These are phyloP conservation scores for Scortum barcoo DNA, from an alignment of 2,113 vertebrate species.

Conservation along the genomic window DNA sequence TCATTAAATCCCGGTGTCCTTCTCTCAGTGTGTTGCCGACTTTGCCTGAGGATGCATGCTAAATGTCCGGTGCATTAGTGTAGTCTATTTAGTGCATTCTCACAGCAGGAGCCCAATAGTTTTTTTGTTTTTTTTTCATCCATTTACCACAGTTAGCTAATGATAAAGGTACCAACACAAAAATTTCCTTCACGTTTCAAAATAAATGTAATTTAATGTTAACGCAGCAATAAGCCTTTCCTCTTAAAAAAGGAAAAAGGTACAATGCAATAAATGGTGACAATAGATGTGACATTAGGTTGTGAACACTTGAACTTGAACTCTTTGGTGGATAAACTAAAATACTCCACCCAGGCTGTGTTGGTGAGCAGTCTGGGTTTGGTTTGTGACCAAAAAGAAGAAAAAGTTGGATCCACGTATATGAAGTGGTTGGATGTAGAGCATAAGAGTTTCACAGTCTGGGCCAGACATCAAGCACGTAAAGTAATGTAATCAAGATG, in stretches of 20 bases:
- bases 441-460: not conserved
- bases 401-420: not conserved
- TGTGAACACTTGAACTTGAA: too few relatives aligned
- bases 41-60: not conserved
- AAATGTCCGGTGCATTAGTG: not conserved
- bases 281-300: not conserved
- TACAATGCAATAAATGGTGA: not conserved
- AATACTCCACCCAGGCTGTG: too few relatives aligned
- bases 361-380: not conserved
- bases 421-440: not conserved
- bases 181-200: not conserved
- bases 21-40: not conserved
- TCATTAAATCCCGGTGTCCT: not conserved
- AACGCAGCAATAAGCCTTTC: not conserved
- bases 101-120: not conserved
- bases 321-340: not conserved
- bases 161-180: not conserved
- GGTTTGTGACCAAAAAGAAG: not conserved
- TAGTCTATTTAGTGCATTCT: not conserved
- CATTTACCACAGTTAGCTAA: not conserved
- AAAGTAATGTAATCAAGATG: constrained; percentile 2
- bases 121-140: constrained; percentile 1
- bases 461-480: not conserved
- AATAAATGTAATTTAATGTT: not conserved
- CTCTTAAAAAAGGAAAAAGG: not conserved